These are phyloP conservation scores for Tetragonisca angustula DNA, from an alignment of 2,888 invertebrate species.

Conservation along the genomic window DNA sequence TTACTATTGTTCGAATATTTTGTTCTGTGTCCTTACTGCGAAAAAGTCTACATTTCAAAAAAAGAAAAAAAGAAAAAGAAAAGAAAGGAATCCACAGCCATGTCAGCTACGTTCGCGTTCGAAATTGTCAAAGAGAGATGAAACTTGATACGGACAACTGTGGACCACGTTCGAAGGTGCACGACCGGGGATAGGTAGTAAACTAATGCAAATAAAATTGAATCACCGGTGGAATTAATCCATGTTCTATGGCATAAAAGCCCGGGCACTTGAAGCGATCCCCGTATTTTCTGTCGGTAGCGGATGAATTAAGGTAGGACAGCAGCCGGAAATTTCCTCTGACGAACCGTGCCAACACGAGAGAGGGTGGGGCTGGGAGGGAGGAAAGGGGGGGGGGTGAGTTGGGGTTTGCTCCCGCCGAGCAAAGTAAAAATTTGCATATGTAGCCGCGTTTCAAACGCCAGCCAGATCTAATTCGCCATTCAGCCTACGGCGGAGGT, in stretches of 20 bases:
- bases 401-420: conserved; percentile 8
- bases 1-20: no score
- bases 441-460: conserved; percentile 46
- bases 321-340: conserved; percentile 32
- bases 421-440: conserved; percentile 62
- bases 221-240: neutral
- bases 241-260: neutral
- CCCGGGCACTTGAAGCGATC: neutral
- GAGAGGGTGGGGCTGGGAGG: neutral
- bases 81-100: no score
- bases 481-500: conserved; percentile 51
- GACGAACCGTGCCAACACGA: conserved; percentile 10
- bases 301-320: conserved; percentile 12
- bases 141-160: neutral
- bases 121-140: neutral
- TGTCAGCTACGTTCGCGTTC: neutral
- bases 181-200: neutral
- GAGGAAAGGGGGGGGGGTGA: conserved; percentile 8
- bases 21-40: no score
- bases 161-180: no score
- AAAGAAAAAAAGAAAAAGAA: no score
- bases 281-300: neutral
- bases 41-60: no score
- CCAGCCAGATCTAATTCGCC: conserved; percentile 57
- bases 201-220: conserved; percentile 10